Percentiles rank a stretch among this genome's conserved stretches.
phyloP scores from a whole-genome alignment of 2,113 vertebrate genomes.

The Saguinus imperator region DNA sequence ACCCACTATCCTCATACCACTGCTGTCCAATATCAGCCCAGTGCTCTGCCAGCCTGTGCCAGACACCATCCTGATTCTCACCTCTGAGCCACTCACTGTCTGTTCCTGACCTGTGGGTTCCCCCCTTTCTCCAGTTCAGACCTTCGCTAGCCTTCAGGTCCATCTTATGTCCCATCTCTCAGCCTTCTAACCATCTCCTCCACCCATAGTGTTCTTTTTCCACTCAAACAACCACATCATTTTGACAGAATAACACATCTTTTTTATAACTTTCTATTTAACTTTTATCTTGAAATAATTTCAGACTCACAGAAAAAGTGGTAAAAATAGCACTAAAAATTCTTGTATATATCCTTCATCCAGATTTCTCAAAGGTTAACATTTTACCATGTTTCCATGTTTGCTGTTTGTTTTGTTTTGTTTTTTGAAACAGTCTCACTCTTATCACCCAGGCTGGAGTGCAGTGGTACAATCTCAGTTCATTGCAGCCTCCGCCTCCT shows the following conservation, averaged over 20 bases:
- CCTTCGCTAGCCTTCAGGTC: not conserved
- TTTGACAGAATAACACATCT: not conserved
- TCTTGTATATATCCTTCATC: not conserved
- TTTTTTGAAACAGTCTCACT: too few relatives aligned
- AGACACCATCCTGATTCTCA: not conserved
- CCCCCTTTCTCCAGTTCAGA: not conserved
- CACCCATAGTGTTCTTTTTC: not conserved
- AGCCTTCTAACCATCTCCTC: not conserved
- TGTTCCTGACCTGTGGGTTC: not conserved
- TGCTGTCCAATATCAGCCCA: not conserved
- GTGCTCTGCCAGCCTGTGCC: not conserved
- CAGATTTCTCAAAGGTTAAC: not conserved
- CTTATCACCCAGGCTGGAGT: too few relatives aligned
- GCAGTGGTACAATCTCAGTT: too few relatives aligned
- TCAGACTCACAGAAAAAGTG: not conserved
- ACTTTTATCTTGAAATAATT: constrained; percentile 29
- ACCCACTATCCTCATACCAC: not conserved
- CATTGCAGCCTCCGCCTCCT: too few relatives aligned
- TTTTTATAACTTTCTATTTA: not conserved
- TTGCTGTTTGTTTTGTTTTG: too few relatives aligned
- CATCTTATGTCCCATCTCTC: not conserved
- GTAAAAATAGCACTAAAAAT: not conserved
- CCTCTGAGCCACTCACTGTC: not conserved
- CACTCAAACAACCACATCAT: not conserved
- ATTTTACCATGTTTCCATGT: not conserved